These are phyloP conservation scores for Empidonax alnorum DNA, from an alignment of 2,113 vertebrate species.

Conservation along the genomic window DNA sequence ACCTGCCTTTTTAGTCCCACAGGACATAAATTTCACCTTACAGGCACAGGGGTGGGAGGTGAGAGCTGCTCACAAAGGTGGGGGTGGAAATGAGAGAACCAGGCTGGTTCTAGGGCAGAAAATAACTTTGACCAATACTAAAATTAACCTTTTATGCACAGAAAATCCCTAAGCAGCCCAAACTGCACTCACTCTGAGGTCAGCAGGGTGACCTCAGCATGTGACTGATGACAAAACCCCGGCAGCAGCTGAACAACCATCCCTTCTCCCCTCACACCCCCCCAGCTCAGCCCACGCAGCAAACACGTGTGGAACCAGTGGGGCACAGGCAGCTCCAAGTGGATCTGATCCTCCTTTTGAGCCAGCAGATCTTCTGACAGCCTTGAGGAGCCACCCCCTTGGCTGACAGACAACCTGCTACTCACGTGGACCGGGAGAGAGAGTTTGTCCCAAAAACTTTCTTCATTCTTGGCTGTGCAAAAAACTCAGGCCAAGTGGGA, in stretches of 20 bases:
- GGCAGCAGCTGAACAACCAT: neutral
- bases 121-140: neutral
- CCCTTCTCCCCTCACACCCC: no score
- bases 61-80: no score
- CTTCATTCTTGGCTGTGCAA: neutral
- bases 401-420: neutral
- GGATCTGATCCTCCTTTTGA: neutral
- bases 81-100: neutral
- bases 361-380: neutral
- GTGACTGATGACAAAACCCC: neutral
- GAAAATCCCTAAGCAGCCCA: neutral
- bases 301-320: neutral
- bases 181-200: fast-evolving
- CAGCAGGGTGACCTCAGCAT: no score
- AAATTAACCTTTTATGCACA: neutral
- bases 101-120: neutral
- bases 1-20: neutral
- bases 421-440: fast-evolving
- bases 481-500: neutral
- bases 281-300: neutral
- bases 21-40: neutral
- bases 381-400: neutral
- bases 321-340: fast-evolving
- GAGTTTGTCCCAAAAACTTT: neutral
- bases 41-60: fast-evolving